These are phyloP conservation scores for Falco cherrug DNA, from an alignment of 2,797 vertebrate genomes.

Conservation along the genomic window DNA sequence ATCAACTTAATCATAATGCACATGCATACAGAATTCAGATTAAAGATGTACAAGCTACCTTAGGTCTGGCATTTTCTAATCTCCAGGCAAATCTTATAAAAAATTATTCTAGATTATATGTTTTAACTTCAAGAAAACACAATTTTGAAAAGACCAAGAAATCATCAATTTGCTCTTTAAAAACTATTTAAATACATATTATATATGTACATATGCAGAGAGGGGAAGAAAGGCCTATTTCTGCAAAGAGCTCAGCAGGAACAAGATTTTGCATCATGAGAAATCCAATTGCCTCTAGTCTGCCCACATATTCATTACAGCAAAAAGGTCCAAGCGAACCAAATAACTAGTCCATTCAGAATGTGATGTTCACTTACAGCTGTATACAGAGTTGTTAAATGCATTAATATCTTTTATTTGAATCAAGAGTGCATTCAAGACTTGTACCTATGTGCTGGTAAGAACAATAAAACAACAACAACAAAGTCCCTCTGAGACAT, in stretches of 20 bases:
- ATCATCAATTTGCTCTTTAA: not conserved
- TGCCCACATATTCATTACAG: not conserved
- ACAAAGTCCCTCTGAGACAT: not conserved
- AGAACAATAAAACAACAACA: not conserved
- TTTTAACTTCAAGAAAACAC: not conserved
- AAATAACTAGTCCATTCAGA: not conserved
- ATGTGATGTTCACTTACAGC: not conserved
- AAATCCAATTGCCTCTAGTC: not conserved
- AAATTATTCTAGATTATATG: not conserved
- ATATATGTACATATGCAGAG: not conserved
- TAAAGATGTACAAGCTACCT: not conserved
- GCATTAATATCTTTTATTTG: not conserved
- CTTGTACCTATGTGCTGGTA: rapidly evolving
- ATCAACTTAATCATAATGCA: not conserved
- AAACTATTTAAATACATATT: not conserved
- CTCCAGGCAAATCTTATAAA: not conserved
- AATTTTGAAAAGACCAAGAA: not conserved
- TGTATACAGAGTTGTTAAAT: not conserved
- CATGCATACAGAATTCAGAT: not conserved
- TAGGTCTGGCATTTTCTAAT: not conserved
- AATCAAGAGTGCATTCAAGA: not conserved
- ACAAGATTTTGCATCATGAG: not conserved
- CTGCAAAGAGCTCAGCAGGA: not conserved
- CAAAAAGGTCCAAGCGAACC: not conserved
- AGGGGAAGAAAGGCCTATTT: not conserved